Evolutionary conservation across 2,888 invertebrate species (phyloP), one percentile per base, ranked within the genome.

Genomic region (Bedellia somnulentella): DNA sequence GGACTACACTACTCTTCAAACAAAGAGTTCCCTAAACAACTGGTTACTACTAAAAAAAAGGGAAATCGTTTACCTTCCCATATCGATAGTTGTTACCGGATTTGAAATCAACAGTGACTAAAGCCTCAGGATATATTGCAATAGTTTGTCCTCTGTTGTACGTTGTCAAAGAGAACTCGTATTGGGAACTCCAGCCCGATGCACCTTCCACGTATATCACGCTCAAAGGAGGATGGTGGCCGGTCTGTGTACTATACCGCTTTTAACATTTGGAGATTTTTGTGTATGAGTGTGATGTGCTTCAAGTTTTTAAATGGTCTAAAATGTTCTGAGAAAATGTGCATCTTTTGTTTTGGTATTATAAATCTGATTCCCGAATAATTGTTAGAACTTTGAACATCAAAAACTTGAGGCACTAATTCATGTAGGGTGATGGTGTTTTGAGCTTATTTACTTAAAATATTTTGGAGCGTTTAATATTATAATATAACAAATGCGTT

Each of bases 101-200:
- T 27, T 54, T 49, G 50, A 86, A 86, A 45, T 77, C 67, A 27
- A 82, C 60, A 42, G 75, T 79, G 9, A 81, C 80, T 32, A 71
- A 78, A 18, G 83, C 81, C 42, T 81, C 49, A 6, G 86, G 87
- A 44, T 81, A 71, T 35, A 87, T 78, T 61, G 87, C 83, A 42
- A 98, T 82, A 76, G 92, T 93, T 78, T 95, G 95, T 36, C 97
- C 97, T 25, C 97, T 83, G 73, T 97, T 97, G 64, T 89, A 89
- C 53, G 92, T 93, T 29, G 87, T 85, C 88, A 96, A 88, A 22
- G 91, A 86, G 66, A 95, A 91, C 59, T 93, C 90, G 62, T 95
- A 94, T 87, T 88, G 88, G 49, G 86, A 84, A 30, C 67, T 75
- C 97, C 98, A 98, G 11, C 78, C 80, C 34, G 60, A 60, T 30